Conservation (phyloP, 2,797 vertebrate genomes). For the Meda fulgida region DNA sequence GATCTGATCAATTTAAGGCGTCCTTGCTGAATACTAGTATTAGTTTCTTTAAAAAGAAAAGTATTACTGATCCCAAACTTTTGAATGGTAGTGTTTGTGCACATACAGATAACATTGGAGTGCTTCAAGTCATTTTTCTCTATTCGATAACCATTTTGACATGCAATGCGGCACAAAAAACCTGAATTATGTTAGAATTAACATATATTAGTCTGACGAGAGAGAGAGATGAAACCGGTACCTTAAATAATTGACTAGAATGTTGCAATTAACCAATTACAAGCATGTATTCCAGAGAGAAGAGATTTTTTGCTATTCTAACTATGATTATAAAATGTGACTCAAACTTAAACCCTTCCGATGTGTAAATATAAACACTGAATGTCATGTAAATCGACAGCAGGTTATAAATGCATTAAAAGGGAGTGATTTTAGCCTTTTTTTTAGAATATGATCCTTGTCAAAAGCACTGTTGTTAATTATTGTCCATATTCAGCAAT, state of each 20-base stretch:
- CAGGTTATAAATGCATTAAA: not conserved
- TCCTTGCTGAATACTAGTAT: too few species aligned
- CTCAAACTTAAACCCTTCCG: too few species aligned
- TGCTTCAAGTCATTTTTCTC: not conserved
- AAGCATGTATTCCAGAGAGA: not conserved
- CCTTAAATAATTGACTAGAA: not conserved
- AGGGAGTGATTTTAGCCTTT: not conserved
- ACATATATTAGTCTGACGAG: not conserved
- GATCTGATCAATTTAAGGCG: not conserved
- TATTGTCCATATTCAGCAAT: not conserved
- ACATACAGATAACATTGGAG: not conserved
- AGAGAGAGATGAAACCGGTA: not conserved
- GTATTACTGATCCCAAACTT: too few species aligned
- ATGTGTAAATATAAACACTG: not conserved
- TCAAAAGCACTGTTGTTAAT: slow-evolving; percentile 14
- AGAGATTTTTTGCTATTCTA: not conserved
- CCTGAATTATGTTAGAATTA: too few species aligned
- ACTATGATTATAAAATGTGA: not conserved
- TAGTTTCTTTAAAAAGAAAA: too few species aligned
- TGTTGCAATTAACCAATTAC: not conserved
- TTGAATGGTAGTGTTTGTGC: not conserved
- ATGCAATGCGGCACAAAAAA: not conserved
- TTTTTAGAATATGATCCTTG: not conserved
- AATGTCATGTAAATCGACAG: not conserved
- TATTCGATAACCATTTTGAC: not conserved